Percentiles rank a stretch among this genome's conserved stretches.
phyloP scores from a whole-genome alignment of 2,113 vertebrate species.

The Bubo scandiacus region DNA sequence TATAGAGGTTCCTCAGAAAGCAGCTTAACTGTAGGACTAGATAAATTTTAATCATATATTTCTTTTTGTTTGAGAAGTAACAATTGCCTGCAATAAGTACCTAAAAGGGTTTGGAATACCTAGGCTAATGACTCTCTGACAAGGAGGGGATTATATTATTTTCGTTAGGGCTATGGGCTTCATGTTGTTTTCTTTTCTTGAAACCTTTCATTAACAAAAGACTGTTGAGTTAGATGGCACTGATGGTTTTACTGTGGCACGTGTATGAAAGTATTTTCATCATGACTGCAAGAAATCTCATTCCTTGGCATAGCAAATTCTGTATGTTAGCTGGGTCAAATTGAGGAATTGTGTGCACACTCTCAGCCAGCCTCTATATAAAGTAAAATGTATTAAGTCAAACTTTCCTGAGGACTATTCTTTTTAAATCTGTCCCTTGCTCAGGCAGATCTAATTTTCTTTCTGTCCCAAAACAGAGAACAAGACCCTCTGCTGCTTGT shows the following conservation, averaged over 20 bases:
- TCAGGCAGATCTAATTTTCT: background rate
- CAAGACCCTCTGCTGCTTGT: background rate
- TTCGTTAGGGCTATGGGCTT: background rate
- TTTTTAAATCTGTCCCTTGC: background rate
- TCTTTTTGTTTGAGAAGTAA: background rate
- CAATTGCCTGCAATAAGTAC: background rate
- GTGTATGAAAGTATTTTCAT: background rate
- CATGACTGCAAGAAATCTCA: background rate
- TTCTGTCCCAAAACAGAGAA: background rate
- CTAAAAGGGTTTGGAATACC: background rate
- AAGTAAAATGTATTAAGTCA: background rate
- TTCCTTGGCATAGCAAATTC: background rate
- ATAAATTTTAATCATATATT: background rate
- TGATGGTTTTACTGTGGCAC: background rate
- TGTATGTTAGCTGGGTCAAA: background rate
- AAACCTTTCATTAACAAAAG: background rate
- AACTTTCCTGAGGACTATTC: background rate
- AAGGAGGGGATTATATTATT: background rate
- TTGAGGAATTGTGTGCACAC: background rate
- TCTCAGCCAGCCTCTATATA: background rate
- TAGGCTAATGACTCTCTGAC: background rate
- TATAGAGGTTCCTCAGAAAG: background rate
- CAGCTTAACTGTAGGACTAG: background rate
- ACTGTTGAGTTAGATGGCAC: background rate
- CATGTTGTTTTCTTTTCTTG: background rate